Percentiles rank a stretch among this genome's conserved stretches.
Conservation (phyloP, 2,888 invertebrate species). For the Lagria hirta region DNA sequence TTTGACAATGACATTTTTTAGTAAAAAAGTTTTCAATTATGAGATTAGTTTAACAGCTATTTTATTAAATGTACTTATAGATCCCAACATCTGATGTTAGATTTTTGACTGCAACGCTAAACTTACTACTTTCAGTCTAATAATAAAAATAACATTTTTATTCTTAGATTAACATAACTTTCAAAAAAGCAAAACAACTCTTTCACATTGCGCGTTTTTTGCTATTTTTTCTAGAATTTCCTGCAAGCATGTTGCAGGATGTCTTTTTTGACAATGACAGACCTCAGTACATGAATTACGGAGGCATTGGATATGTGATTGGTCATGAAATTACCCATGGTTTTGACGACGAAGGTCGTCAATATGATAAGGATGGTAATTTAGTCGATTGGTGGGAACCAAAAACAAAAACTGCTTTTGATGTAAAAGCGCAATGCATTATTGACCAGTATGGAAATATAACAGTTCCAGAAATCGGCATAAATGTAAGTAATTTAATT, state of each 20-base stretch:
- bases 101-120: no score
- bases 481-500: slow-evolving; percentile 72
- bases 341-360: slow-evolving; percentile 87
- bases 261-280: slow-evolving; percentile 86
- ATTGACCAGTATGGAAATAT: slow-evolving; percentile 93
- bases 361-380: slow-evolving; percentile 90
- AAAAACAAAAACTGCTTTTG: slow-evolving; percentile 77
- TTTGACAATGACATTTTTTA: no score
- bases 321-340: slow-evolving; percentile 93
- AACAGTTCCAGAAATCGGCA: slow-evolving; percentile 72
- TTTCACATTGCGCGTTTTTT: no score
- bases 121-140: neutral
- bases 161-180: slow-evolving; percentile 7
- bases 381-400: slow-evolving; percentile 92
- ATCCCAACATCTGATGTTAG: no score
- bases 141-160: neutral
- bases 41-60: no score
- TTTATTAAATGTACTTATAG: no score
- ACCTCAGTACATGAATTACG: slow-evolving; percentile 90
- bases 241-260: slow-evolving; percentile 90
- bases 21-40: no score
- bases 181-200: no score
- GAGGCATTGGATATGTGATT: slow-evolving; percentile 87
- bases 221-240: slow-evolving; percentile 69
- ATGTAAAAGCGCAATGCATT: slow-evolving; percentile 84